Conservation (phyloP, 2,113 vertebrate genomes). For the Acrocephalus kingi region DNA sequence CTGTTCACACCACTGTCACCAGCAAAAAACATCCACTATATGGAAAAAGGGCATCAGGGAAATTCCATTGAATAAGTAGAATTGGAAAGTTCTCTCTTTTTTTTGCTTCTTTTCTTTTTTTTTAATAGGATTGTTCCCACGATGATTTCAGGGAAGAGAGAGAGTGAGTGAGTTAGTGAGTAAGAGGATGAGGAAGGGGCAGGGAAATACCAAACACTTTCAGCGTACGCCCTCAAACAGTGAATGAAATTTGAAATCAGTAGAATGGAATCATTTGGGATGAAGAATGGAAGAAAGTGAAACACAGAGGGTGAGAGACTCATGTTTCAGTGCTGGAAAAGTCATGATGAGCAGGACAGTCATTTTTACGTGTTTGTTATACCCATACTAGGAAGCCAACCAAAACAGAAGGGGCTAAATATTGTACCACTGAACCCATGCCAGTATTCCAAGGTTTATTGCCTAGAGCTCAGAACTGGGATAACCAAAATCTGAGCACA, state of each 20-base stretch:
- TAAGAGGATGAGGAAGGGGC: slow-evolving; percentile 18
- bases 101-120: background rate
- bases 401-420: background rate
- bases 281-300: slow-evolving; percentile 17
- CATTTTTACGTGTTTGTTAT: background rate
- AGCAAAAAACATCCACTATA: background rate
- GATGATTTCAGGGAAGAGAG: slow-evolving; percentile 23
- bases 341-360: background rate
- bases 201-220: slow-evolving; percentile 25
- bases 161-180: background rate
- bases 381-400: background rate
- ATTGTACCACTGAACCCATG: background rate
- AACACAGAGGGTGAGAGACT: background rate
- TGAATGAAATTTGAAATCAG: background rate
- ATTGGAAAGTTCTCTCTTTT: slow-evolving; percentile 30
- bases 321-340: slow-evolving; percentile 26
- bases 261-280: slow-evolving; percentile 28
- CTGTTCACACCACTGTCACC: background rate
- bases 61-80: slow-evolving; percentile 32
- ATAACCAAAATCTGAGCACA: background rate
- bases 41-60: slow-evolving; percentile 39
- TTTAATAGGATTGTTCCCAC: background rate
- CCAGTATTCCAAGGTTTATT: background rate
- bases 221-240: background rate
- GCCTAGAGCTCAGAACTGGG: background rate